Base-by-base conservation (phyloP, 2,113 vertebrate genomes). In the Poeciliopsis prolifica region DNA sequence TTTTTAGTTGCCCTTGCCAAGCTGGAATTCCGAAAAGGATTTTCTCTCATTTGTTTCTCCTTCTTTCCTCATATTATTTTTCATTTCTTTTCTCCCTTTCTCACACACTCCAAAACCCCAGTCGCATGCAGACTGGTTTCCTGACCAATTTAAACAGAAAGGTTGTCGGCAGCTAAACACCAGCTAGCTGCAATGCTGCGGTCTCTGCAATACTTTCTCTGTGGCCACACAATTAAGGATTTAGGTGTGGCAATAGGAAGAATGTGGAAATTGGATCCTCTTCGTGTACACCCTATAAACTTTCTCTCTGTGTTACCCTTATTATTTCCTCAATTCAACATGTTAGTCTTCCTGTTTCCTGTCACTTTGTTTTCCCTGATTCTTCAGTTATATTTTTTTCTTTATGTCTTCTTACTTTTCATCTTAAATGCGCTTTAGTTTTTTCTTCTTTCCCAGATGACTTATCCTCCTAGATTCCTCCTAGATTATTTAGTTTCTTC, bases 181-280 rank as follows among this genome's bases (percentile, higher is more conserved):
- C 87, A 73, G 88, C 92, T 85, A 88, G 88, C 86, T 87, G 88
- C 72, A 87, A 89, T 78, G 82, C 89, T 94, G 92, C 91, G 94
- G 94, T 93, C 92, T 92, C 77, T 80, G 82, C 86, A 88, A 86
- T 92, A 93, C 93, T 95, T 92, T 92, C 90, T 93, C 90, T 94
- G 93, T 88, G 92, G 94, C 89, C 89, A 93, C 89, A 94, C 91
- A 94, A 94, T 95, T 94, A 93, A 89, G 92, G 92, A 93, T 89
- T 94, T 94, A 95, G 94, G 94, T 95, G 94, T 94, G 94, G 94
- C 87, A 83, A 93, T 92, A 90, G 87, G 91, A 94, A 92, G 92
- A 95, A 94, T 94, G 94, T 94, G 84, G 93, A 94, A 93, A 94
- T 91, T 70, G 86, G 91, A 95, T 94, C 93, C 86, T 88, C 83